Evolutionary conservation across 2,113 vertebrate species (phyloP), one percentile per base, ranked within the genome.

Genomic region (Lasiurus borealis): DNA sequence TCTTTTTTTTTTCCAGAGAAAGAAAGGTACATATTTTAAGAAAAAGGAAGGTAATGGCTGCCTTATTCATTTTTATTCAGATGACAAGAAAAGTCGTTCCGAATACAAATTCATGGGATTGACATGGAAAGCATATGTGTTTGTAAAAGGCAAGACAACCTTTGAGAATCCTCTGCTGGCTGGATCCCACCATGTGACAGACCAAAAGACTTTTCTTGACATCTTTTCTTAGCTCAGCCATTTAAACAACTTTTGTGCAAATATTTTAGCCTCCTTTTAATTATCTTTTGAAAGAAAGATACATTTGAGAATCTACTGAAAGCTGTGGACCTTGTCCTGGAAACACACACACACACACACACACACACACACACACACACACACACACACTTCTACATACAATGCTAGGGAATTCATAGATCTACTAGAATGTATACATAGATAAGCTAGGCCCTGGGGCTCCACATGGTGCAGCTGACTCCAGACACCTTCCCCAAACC

Each of bases 281-380:
- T 77, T n/a, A 15, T 91, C 40, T 93, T 73, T 85, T 62, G 19
- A 16, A 6, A 83, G 19, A 16, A 6, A 83, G 40, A 64, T 19
- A n/a, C 14, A 40, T 76, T 89, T 95, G 50, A 59, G 68, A 95
- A 77, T 76, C 54, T 87, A 89, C 72, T 52, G n/a, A 80, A 93
- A 95, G 29, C 46, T 77, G 1, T 54, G 34, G 66, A 83, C 15
- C 34, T 86, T 84, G 23, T 64, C 29, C 54, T 89, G 34, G 84
- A 84, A 73, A 89, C 8, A 92, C 2, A 68, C 36, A 82, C 7
- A 44, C n/a, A 66, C 14, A 44, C n/a, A 66, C 27, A 54, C 48
- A 48, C 27, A 52, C 36, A 48, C n/a, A 68, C 50, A 69, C 59
- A 48, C 21, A 57, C 36, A 75, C 18, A 57, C 36, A 75, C 18